Evolutionary conservation across 2,888 invertebrate species (phyloP), one percentile per base, ranked within the genome.

Genomic region (Ornithoptera alexandrae): DNA sequence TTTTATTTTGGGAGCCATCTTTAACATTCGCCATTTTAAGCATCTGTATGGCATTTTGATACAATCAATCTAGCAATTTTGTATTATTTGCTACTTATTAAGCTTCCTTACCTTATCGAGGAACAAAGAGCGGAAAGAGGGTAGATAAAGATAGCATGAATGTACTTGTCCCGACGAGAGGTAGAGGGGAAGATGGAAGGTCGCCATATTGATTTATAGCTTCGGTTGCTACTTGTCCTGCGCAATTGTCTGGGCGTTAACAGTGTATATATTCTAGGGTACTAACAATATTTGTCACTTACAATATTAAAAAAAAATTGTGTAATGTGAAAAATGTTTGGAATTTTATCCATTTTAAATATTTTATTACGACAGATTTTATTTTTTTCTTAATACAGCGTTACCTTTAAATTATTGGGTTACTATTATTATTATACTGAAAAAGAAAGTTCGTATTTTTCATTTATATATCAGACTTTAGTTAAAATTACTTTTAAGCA

Each of bases 151-250:
- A 7, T 53, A 53, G 5, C 53, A n/a, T 53, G 15, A n/a, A 53
- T 53, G 18, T 53, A 1, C 5, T n/a, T 53, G 18, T 53, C n/a
- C 5, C 6, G 18, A 3, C n/a, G 5, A 6, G 53, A 53, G n/a
- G 53, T 53, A 7, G 18, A 7, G 18, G n/a, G n/a, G 53, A 18
- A 17, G 17, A 17, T 50, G 50, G 50, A 50, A 18, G 53, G n/a
- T n/a, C n/a, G 53, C 6, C 5, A 18, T 60, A 36, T 60, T 36
- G 36, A 60, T 60, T 60, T 36, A 36, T 36, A 15, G 36, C 36
- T 36, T 68, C 69, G 70, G 72, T 60, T 72, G 73, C 73, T 72
- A 67, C 66, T 67, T 69, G 71, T 65, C 77, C 71, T 76, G 75
- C 76, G 76, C 75, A 53, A 53, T 53, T 53, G 53, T 53, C 53